phyloP scores from a whole-genome alignment of 1,140 invertebrate genomes.

The Cataglyphis hispanica region DNA sequence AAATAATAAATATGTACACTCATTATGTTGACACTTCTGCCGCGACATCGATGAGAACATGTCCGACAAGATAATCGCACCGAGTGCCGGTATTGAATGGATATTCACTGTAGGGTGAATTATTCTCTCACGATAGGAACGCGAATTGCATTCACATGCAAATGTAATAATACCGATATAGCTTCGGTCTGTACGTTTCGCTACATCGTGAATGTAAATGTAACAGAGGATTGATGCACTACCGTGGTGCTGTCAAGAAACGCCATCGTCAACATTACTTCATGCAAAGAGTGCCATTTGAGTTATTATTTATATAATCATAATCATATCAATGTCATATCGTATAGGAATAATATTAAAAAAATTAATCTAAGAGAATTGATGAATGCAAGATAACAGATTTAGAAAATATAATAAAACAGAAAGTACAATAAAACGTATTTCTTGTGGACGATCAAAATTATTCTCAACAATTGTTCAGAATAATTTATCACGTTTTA shows the following conservation, averaged over 20 bases:
- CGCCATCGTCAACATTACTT: neutral
- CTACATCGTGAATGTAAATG: constrained; percentile 44
- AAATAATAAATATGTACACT: constrained; percentile 29
- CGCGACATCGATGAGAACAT: constrained; percentile 33
- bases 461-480: neutral
- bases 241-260: neutral
- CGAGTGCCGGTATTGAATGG: constrained; percentile 47
- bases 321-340: too few relatives aligned
- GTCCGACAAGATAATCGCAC: constrained; percentile 45
- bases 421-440: neutral
- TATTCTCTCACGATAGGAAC: constrained; percentile 48
- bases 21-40: neutral
- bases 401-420: neutral
- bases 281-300: neutral
- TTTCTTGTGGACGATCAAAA: neutral
- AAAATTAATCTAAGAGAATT: neutral
- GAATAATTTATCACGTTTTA: too few relatives aligned
- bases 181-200: neutral
- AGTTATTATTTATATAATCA: neutral
- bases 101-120: constrained; percentile 40
- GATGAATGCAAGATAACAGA: too few relatives aligned
- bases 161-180: constrained; percentile 61
- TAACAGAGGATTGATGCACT: constrained; percentile 6
- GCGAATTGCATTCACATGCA: constrained; percentile 56
- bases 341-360: neutral